Evolutionary conservation across 2,888 invertebrate species (phyloP), one percentile per base, ranked within the genome.

Genomic region (Drosophila quinaria): DNA sequence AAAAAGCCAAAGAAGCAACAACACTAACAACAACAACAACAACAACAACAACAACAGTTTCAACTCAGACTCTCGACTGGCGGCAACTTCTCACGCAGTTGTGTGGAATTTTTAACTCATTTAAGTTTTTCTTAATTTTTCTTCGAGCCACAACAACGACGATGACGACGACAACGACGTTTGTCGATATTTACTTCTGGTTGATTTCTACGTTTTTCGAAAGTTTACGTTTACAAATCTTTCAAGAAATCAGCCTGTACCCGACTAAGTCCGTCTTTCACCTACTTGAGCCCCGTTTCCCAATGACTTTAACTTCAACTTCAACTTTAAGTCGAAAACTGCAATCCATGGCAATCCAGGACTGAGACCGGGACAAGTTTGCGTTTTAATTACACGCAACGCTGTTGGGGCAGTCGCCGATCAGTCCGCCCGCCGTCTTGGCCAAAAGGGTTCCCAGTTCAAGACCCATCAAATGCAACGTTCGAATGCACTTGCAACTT

Each of bases 371-470:
- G 59, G 59, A 72, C 75, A 80, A 85, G 89, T 81, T 86, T 89
- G 86, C 74, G 78, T 86, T 86, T 86, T 89, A 89, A 86, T 86
- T 86, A 89, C 90, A 87, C 86, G 90, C 85, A 86, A 87, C 75
- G 78, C 68, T 76, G 74, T 82, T 71, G 77, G 70, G 58, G 73
- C 73, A 56, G 67, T 70, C 67, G 66, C 70, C 56, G 82, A 67
- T 69, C 71, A 78, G 44, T 71, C 64, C 56, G 66, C 71, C 67
- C 64, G 70, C 37, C 29, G 25, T 6, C 22, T n/a, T 58, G 54
- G 22, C 59, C 64, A 71, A 58, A 58, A 78, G 71, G 77, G 80
- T 54, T 58, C 46, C 17, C 50, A 50, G 50, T 17, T 60, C 10
- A 35, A 29, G 56, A 62, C 62, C 64, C 72, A 69, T 80, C 76